A percentile compares a stretch with the other conserved stretches of the same genome.
phyloP scores from a whole-genome alignment of 2,797 vertebrate species.

The Acridotheres tristis region DNA sequence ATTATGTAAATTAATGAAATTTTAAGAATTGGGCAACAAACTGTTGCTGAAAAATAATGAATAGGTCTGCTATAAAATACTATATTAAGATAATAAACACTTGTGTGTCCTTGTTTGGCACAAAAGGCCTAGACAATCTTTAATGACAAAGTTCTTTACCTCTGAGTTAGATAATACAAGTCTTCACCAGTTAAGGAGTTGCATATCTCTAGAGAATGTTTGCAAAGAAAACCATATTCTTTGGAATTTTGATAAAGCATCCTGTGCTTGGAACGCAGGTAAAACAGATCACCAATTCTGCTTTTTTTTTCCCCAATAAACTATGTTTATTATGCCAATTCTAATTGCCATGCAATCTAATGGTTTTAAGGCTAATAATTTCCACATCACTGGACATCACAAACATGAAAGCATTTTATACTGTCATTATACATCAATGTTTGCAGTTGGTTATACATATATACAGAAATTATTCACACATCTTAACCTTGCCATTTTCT shows the following conservation, averaged over 20 bases:
- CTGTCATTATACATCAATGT: constrained; percentile 86
- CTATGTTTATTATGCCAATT: constrained; percentile 91
- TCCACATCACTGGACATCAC: constrained; percentile 91
- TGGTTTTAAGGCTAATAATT: constrained; percentile 89
- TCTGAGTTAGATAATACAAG: constrained; percentile 6
- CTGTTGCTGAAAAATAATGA: constrained; percentile 14
- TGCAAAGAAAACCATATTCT: neutral
- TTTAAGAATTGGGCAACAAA: constrained; percentile 17
- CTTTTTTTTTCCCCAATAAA: constrained; percentile 82
- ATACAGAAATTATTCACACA: constrained; percentile 89
- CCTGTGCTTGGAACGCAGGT: constrained; percentile 66
- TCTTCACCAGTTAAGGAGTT: constrained; percentile 4
- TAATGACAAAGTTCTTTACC: neutral
- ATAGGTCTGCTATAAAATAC: neutral
- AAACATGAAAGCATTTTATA: constrained; percentile 89
- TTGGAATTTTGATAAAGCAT: constrained; percentile 16
- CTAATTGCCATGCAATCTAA: constrained; percentile 94
- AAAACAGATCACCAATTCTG: constrained; percentile 76
- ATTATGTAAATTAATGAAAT: constrained; percentile 34
- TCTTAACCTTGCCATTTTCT: constrained; percentile 81
- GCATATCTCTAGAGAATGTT: neutral
- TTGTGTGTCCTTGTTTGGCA: neutral
- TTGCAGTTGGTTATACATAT: constrained; percentile 88
- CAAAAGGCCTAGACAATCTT: constrained; percentile 3
- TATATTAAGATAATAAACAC: neutral